Base-by-base conservation (phyloP, 2,113 vertebrate species). In the Herpetotheres cachinnans region DNA sequence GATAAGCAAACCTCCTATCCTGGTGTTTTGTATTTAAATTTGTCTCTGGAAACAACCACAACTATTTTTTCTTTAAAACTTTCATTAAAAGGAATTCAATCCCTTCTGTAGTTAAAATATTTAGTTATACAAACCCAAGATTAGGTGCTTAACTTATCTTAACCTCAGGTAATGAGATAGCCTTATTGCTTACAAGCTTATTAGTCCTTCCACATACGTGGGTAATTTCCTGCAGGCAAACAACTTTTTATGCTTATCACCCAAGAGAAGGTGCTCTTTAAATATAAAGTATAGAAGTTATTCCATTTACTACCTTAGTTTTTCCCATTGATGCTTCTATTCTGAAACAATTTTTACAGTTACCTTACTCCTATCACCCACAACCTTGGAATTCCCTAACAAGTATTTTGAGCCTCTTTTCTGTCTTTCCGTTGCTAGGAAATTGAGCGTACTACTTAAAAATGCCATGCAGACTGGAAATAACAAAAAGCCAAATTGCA, bases 71-170 rank as follows among this genome's bases (percentile, higher is more conserved):
- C n/a, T 69, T 69, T 52, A 69, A 32, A 83, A 38, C 6, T 38
- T 87, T 4, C 1, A 46, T 55, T 79, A 63, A 38, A 81, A 63
- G 22, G 15, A 74, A 91, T 50, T 79, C 4, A 55, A 34, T n/a
- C 87, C 59, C 29, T 91, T 83, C 76, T 77, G 83, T 44, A 86
- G 38, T 59, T 82, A 61, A 79, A 88, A 38, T n/a, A 74, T 38
- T 62, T 27, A 49, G 22, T 76, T 78, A 47, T 9, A 67, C 0
- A 2, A 87, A 72, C 21, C 26, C 29, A 82, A 79, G 56, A 47
- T 63, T 34, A 92, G n/a, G 52, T 61, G 40, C 26, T 77, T 59
- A 61, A n/a, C 46, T 38, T 36, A 55, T 20, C 62, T 82, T 63
- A 44, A 56, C 18, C 88, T 32, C 63, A 77, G 47, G 29, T 76